Evolutionary conservation across 2,113 vertebrate species (phyloP).

Genomic region (Trematomus loennbergii): DNA sequence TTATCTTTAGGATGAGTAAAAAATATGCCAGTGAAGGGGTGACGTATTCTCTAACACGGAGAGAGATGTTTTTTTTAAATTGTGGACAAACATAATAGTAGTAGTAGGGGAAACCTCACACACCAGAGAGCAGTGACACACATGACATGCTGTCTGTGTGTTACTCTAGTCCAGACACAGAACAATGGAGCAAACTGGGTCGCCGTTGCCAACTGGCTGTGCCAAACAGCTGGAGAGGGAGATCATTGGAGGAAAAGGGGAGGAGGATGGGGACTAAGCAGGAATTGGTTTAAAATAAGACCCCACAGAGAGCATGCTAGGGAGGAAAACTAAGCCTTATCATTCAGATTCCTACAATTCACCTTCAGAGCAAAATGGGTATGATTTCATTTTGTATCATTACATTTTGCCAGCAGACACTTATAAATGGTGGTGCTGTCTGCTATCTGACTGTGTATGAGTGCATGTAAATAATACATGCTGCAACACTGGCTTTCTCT

Average conservation of each 20-base stretch:
- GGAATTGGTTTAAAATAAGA: constrained; percentile 13
- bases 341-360: neutral
- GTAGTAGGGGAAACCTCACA: neutral
- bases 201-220: constrained; percentile 37
- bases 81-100: neutral
- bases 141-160: constrained; percentile 35
- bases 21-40: neutral
- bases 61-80: neutral
- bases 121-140: constrained; percentile 28
- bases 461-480: constrained; percentile 57
- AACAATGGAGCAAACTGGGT: constrained; percentile 76
- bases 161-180: constrained; percentile 50
- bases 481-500: constrained; percentile 28
- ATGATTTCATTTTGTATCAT: neutral
- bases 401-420: neutral
- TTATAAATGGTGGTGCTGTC: neutral
- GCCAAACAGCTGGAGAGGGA: constrained; percentile 70
- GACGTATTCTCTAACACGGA: neutral
- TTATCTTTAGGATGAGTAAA: neutral
- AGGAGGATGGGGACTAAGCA: constrained; percentile 7
- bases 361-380: neutral
- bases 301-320: neutral
- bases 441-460: neutral
- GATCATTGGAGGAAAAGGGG: constrained; percentile 26
- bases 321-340: neutral